Base-by-base conservation (phyloP, 2,797 vertebrate species). In the Arrhamphus sclerolepis region DNA sequence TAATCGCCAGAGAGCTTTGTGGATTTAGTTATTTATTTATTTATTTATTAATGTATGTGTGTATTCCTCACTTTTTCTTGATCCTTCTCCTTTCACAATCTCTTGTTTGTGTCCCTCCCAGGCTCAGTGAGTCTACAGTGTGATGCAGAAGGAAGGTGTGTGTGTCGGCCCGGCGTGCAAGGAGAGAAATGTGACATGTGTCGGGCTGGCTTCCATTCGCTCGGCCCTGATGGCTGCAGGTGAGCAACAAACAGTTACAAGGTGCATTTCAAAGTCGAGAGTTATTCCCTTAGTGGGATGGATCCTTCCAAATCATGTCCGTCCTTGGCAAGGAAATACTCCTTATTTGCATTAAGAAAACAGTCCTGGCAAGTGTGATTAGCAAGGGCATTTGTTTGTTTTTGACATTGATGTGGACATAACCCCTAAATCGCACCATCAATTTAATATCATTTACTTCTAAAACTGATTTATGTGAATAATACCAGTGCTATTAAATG, bases 101-200 rank as follows among this genome's bases (percentile, higher is more conserved):
- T 10, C n/a, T n/a, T 17, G 21, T 40, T 34, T 34, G 28, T 42
- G 18, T 48, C 46, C 31, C 61, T 53, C 34, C 0, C 89, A 96
- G 95, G 95, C 21, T 95, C 95, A 5, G 69, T 90, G 79, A 89
- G 63, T 67, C 89, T 91, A 43, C 95, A 95, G 81, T 97, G 95
- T 0, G 89, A 94, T 52, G 68, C 2, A 9, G 82, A 88, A 0
- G 96, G 96, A 49, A 80, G 83, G 76, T 98, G 96, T 44, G 0
- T 46, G 49, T 98, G 97, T 86, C 93, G 91, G 72, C 80, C 55
- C 21, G 92, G 91, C 0, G 95, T 97, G 81, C 94, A 88, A 0
- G 95, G 96, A 62, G 91, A 91, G 88, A 97, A 95, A 83, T 98
- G 97, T 7, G 95, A 98, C 85, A 91, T 77, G 40, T 98, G 97